Conservation (phyloP, 2,797 vertebrate genomes). For the Paguma larvata region DNA sequence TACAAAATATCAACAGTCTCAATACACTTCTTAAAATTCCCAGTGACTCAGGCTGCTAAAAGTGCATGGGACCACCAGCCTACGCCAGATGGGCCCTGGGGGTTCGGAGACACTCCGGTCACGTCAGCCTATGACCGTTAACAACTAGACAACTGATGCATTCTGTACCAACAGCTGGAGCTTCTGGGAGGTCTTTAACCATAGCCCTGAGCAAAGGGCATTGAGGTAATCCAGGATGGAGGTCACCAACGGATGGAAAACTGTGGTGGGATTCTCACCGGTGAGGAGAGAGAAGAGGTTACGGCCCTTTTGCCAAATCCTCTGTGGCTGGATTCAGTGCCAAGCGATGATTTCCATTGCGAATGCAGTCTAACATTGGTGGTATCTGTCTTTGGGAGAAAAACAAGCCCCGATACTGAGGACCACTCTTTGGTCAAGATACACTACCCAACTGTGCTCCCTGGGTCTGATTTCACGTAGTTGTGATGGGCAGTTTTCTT, state of each 20-base stretch:
- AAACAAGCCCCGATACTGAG: conserved; percentile 80
- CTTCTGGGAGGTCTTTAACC: conserved; percentile 84
- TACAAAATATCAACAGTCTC: conserved; percentile 24
- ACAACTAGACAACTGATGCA: conserved; percentile 75
- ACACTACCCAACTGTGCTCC: neutral
- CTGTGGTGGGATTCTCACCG: conserved; percentile 84
- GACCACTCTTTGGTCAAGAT: conserved; percentile 9
- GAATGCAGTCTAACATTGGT: conserved; percentile 73
- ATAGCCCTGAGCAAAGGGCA: conserved; percentile 79
- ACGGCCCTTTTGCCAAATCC: conserved; percentile 82
- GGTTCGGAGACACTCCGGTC: conserved; percentile 57
- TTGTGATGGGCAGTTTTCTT: conserved; percentile 41
- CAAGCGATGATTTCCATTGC: conserved; percentile 81
- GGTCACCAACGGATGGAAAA: conserved; percentile 85
- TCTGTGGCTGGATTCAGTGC: conserved; percentile 83
- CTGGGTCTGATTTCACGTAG: conserved; percentile 21
- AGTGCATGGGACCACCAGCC: conserved; percentile 62
- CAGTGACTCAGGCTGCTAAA: conserved; percentile 59
- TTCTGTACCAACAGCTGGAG: conserved; percentile 83
- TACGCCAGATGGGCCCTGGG: conserved; percentile 43
- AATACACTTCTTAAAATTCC: conserved; percentile 55
- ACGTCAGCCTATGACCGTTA: conserved; percentile 57
- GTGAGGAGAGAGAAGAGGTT: conserved; percentile 83
- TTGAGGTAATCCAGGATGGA: conserved; percentile 84
- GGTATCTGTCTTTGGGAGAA: conserved; percentile 79